These are phyloP conservation scores for Brachirus orientalis DNA, from an alignment of 2,113 vertebrate species.

Conservation along the genomic window DNA sequence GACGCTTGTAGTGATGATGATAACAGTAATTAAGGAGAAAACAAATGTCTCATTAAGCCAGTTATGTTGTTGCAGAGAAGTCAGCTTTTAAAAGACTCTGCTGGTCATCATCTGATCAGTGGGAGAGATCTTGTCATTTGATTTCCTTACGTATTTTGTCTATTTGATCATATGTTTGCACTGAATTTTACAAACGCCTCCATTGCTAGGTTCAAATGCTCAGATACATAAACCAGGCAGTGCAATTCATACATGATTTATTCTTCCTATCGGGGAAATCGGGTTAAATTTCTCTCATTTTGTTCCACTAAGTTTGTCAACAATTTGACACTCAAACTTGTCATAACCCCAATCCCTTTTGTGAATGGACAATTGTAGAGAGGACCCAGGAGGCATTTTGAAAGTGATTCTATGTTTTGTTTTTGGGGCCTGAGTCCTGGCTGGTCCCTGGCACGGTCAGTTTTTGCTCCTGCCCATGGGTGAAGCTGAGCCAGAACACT, in stretches of 20 bases:
- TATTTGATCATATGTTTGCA: no score
- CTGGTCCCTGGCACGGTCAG: conserved; percentile 76
- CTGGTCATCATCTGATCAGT: conserved; percentile 48
- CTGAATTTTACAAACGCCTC: no score
- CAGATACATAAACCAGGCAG: no score
- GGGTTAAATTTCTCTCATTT: conserved; percentile 18
- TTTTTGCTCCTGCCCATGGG: conserved; percentile 50
- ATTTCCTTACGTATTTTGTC: no score
- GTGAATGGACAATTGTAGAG: conserved; percentile 66
- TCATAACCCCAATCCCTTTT: no score
- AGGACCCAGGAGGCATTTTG: conserved; percentile 66
- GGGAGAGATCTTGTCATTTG: conserved; percentile 26
- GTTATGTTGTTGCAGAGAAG: conserved; percentile 61
- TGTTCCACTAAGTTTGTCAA: conserved; percentile 45
- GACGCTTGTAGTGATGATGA: conserved; percentile 41
- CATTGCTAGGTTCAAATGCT: no score
- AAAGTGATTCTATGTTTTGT: conserved; percentile 71
- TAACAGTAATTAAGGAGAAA: conserved; percentile 56
- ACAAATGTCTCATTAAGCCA: conserved; percentile 68
- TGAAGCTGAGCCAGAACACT: conserved; percentile 68
- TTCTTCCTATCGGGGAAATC: no score
- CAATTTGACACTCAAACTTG: no score
- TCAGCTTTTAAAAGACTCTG: conserved; percentile 59
- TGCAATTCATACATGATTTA: no score
- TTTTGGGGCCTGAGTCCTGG: conserved; percentile 67